Evolutionary conservation across 2,113 vertebrate genomes (phyloP).

Genomic region (Rynchops niger): DNA sequence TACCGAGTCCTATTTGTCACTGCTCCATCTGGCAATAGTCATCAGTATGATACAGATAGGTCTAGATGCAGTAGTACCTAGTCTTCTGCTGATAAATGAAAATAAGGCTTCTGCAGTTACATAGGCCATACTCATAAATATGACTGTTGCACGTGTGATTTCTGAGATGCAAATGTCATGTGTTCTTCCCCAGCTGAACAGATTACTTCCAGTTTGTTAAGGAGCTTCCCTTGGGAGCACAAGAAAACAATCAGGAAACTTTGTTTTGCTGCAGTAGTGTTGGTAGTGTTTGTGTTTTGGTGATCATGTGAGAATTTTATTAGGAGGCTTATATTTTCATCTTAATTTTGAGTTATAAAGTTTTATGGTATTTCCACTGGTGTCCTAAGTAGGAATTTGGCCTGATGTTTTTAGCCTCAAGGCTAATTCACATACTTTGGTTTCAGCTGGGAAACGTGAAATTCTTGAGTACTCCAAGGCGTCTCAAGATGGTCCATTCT

Average conservation of each 20-base stretch:
- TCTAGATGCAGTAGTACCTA: neutral
- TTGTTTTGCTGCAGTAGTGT: neutral
- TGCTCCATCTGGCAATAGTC: neutral
- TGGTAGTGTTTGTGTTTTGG: neutral
- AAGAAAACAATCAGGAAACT: neutral
- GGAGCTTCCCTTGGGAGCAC: neutral
- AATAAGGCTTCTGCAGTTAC: neutral
- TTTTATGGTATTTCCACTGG: neutral
- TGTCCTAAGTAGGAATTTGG: neutral
- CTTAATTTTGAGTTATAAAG: neutral
- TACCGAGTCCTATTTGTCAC: neutral
- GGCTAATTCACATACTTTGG: neutral
- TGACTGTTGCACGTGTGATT: neutral
- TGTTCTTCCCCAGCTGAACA: neutral
- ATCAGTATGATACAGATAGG: neutral
- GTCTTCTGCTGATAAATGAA: neutral
- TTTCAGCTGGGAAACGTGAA: neutral
- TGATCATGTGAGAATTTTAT: neutral
- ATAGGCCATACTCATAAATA: neutral
- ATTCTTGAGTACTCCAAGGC: neutral
- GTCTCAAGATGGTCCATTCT: neutral
- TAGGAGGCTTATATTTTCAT: neutral
- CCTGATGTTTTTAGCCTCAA: neutral
- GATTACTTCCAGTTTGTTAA: neutral
- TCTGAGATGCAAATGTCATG: neutral